These are phyloP conservation scores for Diadegma fenestrale DNA, from an alignment of 2,888 invertebrate species.

Conservation along the genomic window DNA sequence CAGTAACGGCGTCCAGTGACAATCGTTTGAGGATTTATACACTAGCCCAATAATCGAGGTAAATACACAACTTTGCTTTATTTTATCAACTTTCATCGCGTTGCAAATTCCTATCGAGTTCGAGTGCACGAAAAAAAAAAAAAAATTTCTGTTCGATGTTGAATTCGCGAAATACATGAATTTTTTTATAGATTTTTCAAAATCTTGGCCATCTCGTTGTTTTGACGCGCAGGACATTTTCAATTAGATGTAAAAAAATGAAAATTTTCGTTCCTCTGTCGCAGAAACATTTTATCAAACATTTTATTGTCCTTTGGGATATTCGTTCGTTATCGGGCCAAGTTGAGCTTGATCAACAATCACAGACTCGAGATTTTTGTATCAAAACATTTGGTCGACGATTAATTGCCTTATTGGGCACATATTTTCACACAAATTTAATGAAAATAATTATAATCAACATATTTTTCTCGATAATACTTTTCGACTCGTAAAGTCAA, in stretches of 20 bases:
- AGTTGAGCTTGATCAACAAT: not conserved
- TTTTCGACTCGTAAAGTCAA: not conserved
- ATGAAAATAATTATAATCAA: not conserved
- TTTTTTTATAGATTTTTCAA: no score
- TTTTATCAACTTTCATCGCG: not conserved
- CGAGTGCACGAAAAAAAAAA: not conserved
- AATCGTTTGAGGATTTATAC: slow-evolving; percentile 70
- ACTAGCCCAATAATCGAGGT: slow-evolving; percentile 63
- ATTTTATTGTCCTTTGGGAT: not conserved
- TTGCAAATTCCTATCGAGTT: slow-evolving; percentile 5
- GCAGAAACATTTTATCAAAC: not conserved
- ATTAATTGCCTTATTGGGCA: not conserved
- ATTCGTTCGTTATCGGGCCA: not conserved
- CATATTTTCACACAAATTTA: not conserved
- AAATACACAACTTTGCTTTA: slow-evolving; percentile 31
- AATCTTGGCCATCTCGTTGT: no score
- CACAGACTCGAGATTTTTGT: not conserved
- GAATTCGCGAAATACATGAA: no score
- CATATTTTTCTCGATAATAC: not conserved
- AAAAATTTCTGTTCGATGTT: no score
- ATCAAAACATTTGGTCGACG: not conserved
- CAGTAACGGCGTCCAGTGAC: slow-evolving; percentile 70
- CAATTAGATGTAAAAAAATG: no score
- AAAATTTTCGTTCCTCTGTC: no score
- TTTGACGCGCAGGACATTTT: no score